Evolutionary conservation across 1,140 invertebrate species (phyloP).

Genomic region (Ceratitis capitata): DNA sequence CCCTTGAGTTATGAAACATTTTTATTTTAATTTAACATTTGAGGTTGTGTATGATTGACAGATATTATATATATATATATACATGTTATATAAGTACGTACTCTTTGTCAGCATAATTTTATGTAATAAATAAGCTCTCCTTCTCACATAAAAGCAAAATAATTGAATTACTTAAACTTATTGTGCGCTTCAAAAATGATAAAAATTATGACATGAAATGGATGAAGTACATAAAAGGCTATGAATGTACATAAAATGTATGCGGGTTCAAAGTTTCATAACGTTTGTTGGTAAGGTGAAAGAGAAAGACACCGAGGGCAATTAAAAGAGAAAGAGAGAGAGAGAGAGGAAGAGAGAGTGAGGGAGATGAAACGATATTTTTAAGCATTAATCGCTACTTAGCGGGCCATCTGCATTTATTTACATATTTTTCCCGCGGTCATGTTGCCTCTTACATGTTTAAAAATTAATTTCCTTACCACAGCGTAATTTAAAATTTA

Average conservation of each 20-base stretch:
- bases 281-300: neutral
- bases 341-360: neutral
- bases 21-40: conserved; percentile 6
- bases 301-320: too few species aligned
- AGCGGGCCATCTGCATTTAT: neutral
- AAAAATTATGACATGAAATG: neutral
- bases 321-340: too few species aligned
- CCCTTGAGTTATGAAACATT: neutral
- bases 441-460: neutral
- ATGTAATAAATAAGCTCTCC: too few species aligned
- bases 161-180: conserved; percentile 8
- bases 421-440: neutral
- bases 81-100: neutral
- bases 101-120: too few species aligned
- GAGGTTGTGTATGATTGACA: neutral
- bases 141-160: neutral
- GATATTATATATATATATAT: neutral
- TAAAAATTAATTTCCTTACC: neutral
- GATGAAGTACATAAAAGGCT: neutral
- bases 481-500: neutral
- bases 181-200: neutral
- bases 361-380: neutral
- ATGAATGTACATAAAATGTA: neutral
- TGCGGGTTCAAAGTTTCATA: neutral
- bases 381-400: neutral